These are phyloP conservation scores for Podarcis raffonei DNA, from an alignment of 2,113 vertebrate species.

Conservation along the genomic window DNA sequence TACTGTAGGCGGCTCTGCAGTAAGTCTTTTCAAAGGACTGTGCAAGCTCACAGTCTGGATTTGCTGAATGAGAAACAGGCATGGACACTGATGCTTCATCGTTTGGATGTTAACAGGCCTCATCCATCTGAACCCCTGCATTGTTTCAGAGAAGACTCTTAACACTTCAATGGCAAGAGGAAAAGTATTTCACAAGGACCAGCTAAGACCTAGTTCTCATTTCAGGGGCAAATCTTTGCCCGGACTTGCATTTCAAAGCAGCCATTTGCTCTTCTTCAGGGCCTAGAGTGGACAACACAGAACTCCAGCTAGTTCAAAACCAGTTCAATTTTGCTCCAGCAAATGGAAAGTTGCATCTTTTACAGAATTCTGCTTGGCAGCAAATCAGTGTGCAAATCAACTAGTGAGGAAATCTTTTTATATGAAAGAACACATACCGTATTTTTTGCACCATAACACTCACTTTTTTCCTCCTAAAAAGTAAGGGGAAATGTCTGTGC, in stretches of 20 bases:
- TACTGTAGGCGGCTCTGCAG: background rate
- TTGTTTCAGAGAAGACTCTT: background rate
- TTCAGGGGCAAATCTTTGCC: background rate
- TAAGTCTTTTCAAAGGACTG: conserved; percentile 43
- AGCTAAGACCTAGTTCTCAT: background rate
- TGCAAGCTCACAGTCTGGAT: conserved; percentile 40
- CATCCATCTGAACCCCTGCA: background rate
- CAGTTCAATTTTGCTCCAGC: background rate
- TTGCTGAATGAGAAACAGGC: background rate
- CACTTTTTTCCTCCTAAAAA: too few species aligned
- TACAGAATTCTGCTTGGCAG: background rate
- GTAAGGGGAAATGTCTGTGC: too few species aligned
- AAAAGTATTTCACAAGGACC: background rate
- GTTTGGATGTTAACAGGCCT: background rate
- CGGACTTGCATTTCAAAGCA: background rate
- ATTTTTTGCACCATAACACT: too few species aligned
- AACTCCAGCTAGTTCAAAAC: background rate
- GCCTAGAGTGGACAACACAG: background rate
- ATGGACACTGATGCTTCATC: background rate
- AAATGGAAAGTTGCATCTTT: background rate
- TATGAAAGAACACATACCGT: background rate
- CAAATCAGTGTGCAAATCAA: background rate
- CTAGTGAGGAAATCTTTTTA: background rate
- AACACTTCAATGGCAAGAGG: background rate
- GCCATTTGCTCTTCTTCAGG: background rate